Evolutionary conservation across 2,797 vertebrate genomes (phyloP), one percentile per base, ranked within the genome.

Genomic region (Leptodactylus fallax): DNA sequence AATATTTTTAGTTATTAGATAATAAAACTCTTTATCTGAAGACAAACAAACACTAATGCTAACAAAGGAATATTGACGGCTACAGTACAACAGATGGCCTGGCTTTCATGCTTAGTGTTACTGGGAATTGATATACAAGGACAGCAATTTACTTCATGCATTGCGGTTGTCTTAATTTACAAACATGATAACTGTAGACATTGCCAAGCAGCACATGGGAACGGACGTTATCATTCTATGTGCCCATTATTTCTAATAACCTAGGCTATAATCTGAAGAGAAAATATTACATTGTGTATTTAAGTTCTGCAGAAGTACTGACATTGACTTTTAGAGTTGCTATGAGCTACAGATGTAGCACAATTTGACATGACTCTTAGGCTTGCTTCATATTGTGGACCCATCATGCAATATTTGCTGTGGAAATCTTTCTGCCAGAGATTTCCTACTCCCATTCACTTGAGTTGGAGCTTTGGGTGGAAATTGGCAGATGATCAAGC

Each of bases 71-170:
- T 23, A 13, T 7, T 53, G 74, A 23, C 49, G 21, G 36, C 9
- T 51, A n/a, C 47, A 23, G 49, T 23, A 16, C 74, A 53, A 53
- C 74, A 77, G 74, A 77, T 77, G 74, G 74, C 74, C 72, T 21
- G 21, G 72, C 19, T 4, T 76, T 76, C 72, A 13, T 49, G 72
- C 14, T 77, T 77, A 77, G 47, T 53, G 21, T 53, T 51, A 77
- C 49, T 53, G 74, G 21, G 74, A 76, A 53, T 77, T 77, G n/a
- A 77, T 77, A 53, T 8, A 53, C 21, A 49, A n/a, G 21, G 74
- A 53, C 74, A 77, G 47, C 47, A 23, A 77, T 53, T 53, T 51
- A 23, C 74, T 77, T 13, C 21, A 53, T 51, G 74, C 74, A n/a
- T 77, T 14, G 47, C 74, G 53, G 47, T 77, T 77, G 12, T 77